phyloP scores from a whole-genome alignment of 1,140 invertebrate genomes.

The Procambarus virginalis region DNA sequence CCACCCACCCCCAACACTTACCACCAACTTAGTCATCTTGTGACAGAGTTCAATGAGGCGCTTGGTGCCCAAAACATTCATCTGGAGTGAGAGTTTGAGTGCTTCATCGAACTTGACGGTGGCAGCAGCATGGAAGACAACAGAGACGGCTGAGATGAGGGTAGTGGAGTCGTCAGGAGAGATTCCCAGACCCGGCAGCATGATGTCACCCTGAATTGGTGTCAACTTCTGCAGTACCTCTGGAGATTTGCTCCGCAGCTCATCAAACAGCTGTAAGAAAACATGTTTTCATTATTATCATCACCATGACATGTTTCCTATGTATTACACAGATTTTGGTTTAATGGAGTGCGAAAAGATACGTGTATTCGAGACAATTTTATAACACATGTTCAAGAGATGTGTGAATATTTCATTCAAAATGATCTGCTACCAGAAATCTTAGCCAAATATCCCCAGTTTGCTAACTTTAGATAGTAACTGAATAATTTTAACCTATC shows the following conservation, averaged over 20 bases:
- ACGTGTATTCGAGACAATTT: no score
- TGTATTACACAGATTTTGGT: no score
- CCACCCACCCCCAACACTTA: constrained; percentile 74
- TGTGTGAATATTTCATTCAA: no score
- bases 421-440: no score
- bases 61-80: constrained; percentile 92
- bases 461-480: no score
- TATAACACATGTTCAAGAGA: no score
- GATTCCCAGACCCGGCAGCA: constrained; percentile 90
- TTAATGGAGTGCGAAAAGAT: no score
- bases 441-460: no score
- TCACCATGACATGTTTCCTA: background rate
- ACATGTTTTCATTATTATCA: background rate
- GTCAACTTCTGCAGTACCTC: constrained; percentile 87
- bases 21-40: constrained; percentile 87
- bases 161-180: constrained; percentile 83
- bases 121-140: constrained; percentile 98
- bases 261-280: constrained; percentile 85
- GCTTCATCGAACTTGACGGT: constrained; percentile 98
- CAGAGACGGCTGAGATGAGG: constrained; percentile 84
- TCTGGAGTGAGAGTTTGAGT: constrained; percentile 91
- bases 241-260: constrained; percentile 83
- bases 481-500: no score
- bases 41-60: constrained; percentile 88
- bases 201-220: constrained; percentile 93